phyloP scores from a whole-genome alignment of 2,797 vertebrate species.

The Melanotaenia parkinsoni region DNA sequence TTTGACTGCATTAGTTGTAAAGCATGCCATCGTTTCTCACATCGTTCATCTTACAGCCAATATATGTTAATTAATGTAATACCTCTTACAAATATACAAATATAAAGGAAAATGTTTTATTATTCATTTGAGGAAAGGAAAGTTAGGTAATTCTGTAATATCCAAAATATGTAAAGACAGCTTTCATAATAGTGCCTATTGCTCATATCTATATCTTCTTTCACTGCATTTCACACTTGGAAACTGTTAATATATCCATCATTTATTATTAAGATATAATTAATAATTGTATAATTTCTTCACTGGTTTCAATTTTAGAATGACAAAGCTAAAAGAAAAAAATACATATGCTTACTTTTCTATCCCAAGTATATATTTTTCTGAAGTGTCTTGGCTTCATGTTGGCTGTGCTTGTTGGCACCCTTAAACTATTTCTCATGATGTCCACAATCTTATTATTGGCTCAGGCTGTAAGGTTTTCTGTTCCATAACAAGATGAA shows the following conservation, averaged over 20 bases:
- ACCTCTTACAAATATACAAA: background rate
- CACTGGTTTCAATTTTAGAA: conserved; percentile 34
- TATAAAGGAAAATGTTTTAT: background rate
- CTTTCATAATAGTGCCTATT: conserved; percentile 32
- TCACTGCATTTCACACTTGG: conserved; percentile 55
- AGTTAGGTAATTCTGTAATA: conserved; percentile 34
- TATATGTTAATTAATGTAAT: background rate
- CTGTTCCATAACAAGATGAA: conserved; percentile 76
- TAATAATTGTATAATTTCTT: conserved; percentile 58
- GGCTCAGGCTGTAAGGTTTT: conserved; percentile 73
- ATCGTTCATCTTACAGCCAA: background rate
- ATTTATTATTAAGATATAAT: conserved; percentile 61
- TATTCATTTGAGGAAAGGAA: background rate
- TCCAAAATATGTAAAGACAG: conserved; percentile 35
- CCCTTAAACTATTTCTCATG: conserved; percentile 63
- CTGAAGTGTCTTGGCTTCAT: conserved; percentile 35
- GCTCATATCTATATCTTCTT: conserved; percentile 34
- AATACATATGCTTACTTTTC: conserved; percentile 2
- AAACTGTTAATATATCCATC: conserved; percentile 53
- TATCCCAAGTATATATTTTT: conserved; percentile 31
- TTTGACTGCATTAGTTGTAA: background rate
- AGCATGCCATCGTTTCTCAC: too few relatives aligned
- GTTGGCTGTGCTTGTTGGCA: conserved; percentile 58
- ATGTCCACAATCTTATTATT: conserved; percentile 69
- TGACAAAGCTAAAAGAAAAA: conserved; percentile 16